Evolutionary conservation across 2,797 vertebrate species (phyloP), one percentile per base, ranked within the genome.

Genomic region (Enteromius anoplus): DNA sequence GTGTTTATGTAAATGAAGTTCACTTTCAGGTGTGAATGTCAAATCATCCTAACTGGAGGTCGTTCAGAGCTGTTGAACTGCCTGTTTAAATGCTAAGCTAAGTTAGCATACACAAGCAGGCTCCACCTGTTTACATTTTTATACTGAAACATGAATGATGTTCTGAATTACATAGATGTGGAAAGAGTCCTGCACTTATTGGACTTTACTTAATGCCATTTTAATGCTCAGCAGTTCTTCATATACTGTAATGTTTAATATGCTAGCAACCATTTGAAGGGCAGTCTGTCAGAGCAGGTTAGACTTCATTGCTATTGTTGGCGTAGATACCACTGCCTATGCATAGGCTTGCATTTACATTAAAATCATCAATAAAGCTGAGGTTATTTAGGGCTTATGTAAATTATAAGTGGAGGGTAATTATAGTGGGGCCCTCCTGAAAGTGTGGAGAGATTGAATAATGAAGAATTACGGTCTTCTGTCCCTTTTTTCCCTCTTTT

Each of bases 391-490:
- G 40, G 40, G 73, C 51, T 83, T 77, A 23, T 77, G 26, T 70
- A 77, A 69, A 77, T 77, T 77, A 62, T 47, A 70, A 76, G 49
- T 34, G 12, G 34, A 12, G 64, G 11, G 10, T 83, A 83, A 83
- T 76, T 83, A 77, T 47, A 83, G 65, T 69, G 51, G 34, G 62
- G 10, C 65, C 42, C 51, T 83, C 17, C 73, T 70, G 73, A 70
- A 45, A 47, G 62, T 81, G 81, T 71, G 73, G 53, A 82, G 70
- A 69, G 84, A 49, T 37, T 84, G 32, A 71, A 62, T 86, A 86
- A 82, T 76, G 23, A 55, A 84, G 70, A 79, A 82, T 71, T 78
- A 69, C 15, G 19, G 29, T 80, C 29, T 32, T 60, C 60, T 72
- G 51, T 75, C 32, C 26, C 65, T 65, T 72, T 75, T 78, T 69